Conservation (phyloP, 2,888 invertebrate species). For the Drosophila falleni region DNA sequence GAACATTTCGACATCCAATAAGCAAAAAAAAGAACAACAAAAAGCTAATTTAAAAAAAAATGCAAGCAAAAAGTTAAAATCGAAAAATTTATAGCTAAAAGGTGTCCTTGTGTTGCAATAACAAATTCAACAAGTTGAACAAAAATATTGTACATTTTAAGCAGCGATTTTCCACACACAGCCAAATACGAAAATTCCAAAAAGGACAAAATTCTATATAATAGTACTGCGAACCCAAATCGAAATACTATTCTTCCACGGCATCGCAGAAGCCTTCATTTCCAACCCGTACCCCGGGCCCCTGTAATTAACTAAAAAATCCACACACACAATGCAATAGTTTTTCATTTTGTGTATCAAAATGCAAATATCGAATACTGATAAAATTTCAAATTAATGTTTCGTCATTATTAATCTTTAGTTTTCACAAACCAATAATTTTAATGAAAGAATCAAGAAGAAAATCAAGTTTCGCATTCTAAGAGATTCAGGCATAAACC, state of each 20-base stretch:
- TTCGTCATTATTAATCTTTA: conserved; percentile 70
- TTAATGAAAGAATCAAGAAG: conserved; percentile 31
- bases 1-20: conserved; percentile 26
- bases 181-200: conserved; percentile 32
- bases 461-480: conserved; percentile 65
- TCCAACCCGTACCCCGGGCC: conserved; percentile 62
- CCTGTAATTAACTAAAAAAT: conserved; percentile 54
- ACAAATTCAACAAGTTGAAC: conserved; percentile 20
- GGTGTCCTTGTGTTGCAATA: conserved; percentile 51
- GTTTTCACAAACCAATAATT: conserved; percentile 54
- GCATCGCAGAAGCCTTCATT: conserved; percentile 81
- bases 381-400: conserved; percentile 66
- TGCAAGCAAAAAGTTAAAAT: conserved; percentile 13
- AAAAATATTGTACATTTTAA: conserved; percentile 19
- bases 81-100: conserved; percentile 25
- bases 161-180: conserved; percentile 58
- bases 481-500: conserved; percentile 65
- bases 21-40: conserved; percentile 15
- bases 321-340: conserved; percentile 82
- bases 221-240: conserved; percentile 47
- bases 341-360: conserved; percentile 79
- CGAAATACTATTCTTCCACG: conserved; percentile 78
- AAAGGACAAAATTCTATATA: conserved; percentile 31
- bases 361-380: conserved; percentile 69
- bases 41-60: conserved; percentile 5